Percentiles rank a stretch among this genome's conserved stretches.
Evolutionary conservation across 2,797 vertebrate species (phyloP).

Genomic region (Coendou prehensilis): DNA sequence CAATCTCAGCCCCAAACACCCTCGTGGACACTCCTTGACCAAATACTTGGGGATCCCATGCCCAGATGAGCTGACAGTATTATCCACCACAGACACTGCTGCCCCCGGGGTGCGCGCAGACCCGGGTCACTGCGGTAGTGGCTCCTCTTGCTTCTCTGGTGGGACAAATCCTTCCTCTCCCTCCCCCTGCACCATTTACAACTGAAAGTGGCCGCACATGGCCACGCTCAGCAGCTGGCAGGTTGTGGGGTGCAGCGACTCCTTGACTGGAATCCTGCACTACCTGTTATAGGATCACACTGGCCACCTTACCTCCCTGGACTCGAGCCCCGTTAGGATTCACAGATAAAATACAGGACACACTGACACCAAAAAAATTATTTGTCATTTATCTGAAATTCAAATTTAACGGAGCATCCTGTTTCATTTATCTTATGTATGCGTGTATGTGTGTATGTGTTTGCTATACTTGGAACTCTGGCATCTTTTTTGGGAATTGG

Average conservation of each 20-base stretch:
- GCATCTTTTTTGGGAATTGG: slow-evolving; percentile 5
- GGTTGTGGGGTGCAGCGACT: accelerated
- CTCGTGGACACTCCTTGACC: neutral
- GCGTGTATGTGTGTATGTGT: neutral
- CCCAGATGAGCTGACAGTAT: neutral
- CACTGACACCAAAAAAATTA: neutral
- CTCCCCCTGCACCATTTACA: neutral
- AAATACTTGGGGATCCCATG: neutral
- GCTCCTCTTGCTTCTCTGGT: neutral
- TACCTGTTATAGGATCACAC: neutral
- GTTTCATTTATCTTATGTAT: neutral
- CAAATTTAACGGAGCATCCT: neutral
- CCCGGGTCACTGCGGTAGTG: neutral
- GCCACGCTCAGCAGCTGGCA: no score
- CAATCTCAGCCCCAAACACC: neutral
- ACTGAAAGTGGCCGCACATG: no score
- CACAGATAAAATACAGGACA: neutral
- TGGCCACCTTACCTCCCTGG: neutral
- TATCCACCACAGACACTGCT: neutral
- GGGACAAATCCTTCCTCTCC: neutral
- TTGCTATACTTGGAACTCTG: neutral
- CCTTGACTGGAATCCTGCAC: neutral
- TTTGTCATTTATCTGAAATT: neutral
- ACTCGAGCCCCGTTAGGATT: neutral
- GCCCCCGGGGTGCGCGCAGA: no score